A percentile compares a stretch with the other conserved stretches of the same genome.
Evolutionary conservation across 2,888 invertebrate genomes (phyloP).

Genomic region (Caenorhabditis panamensis): DNA sequence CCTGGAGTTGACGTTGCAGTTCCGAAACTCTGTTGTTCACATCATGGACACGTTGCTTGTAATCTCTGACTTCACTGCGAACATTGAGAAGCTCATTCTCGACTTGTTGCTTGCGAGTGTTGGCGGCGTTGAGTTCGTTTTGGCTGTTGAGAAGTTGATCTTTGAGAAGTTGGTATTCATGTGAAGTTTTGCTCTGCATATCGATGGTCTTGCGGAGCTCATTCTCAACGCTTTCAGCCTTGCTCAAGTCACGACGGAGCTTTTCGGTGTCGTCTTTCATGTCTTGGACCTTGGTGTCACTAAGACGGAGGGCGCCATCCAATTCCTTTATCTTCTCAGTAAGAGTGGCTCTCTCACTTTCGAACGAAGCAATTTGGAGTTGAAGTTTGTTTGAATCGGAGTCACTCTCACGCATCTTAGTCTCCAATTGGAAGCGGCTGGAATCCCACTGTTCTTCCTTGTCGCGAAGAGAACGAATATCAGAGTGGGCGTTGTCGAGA

Average conservation of each 20-base stretch:
- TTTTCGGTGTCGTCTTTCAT: slow-evolving; percentile 78
- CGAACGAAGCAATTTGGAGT: slow-evolving; percentile 75
- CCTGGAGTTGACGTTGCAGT: slow-evolving; percentile 79
- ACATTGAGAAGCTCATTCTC: slow-evolving; percentile 76
- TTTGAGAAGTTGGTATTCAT: slow-evolving; percentile 74
- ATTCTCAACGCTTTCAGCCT: slow-evolving; percentile 76
- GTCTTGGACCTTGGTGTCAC: slow-evolving; percentile 77
- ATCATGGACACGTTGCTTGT: slow-evolving; percentile 79
- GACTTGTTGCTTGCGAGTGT: slow-evolving; percentile 73
- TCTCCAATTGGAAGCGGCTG: slow-evolving; percentile 76
- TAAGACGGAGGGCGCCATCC: slow-evolving; percentile 75
- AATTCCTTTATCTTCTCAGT: slow-evolving; percentile 79
- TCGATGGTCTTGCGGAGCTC: slow-evolving; percentile 77
- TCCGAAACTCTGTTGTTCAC: slow-evolving; percentile 77
- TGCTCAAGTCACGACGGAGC: slow-evolving; percentile 75
- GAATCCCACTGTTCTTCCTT: slow-evolving; percentile 79
- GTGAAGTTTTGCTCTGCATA: slow-evolving; percentile 71
- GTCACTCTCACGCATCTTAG: slow-evolving; percentile 77
- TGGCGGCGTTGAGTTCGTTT: slow-evolving; percentile 75
- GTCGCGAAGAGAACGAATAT: slow-evolving; percentile 76
- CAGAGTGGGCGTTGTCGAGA: slow-evolving; percentile 78
- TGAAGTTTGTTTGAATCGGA: slow-evolving; percentile 75
- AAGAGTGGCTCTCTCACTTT: slow-evolving; percentile 75
- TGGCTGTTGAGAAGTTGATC: slow-evolving; percentile 74
- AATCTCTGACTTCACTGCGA: slow-evolving; percentile 78